These are phyloP conservation scores for Plutomurus gul DNA, from an alignment of 1,140 invertebrate genomes.

Conservation along the genomic window DNA sequence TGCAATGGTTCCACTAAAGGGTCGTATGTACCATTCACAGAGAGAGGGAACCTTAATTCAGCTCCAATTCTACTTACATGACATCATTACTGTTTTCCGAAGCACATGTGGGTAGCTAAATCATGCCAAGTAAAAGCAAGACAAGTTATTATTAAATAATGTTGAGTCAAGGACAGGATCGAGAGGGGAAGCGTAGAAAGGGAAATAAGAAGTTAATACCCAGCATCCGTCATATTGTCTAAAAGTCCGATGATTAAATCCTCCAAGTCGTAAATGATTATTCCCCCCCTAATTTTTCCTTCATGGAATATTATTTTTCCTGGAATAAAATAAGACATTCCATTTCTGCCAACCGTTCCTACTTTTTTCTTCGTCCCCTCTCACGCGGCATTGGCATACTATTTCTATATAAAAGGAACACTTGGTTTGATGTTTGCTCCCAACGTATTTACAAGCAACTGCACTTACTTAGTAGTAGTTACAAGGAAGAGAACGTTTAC, in stretches of 20 bases:
- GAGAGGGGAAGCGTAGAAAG: not conserved
- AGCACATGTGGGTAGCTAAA: no score
- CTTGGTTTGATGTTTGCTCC: no score
- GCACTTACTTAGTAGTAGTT: no score
- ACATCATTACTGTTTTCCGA: constrained; percentile 5
- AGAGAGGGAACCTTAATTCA: not conserved
- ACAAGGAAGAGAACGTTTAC: no score
- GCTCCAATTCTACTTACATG: not conserved
- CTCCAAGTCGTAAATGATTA: constrained; percentile 9
- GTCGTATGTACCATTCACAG: not conserved
- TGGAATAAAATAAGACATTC: not conserved
- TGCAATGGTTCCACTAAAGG: not conserved
- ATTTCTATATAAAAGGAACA: no score
- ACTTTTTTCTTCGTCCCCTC: not conserved
- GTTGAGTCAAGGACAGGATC: not conserved
- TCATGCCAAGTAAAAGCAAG: not conserved
- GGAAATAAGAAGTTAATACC: constrained; percentile 16
- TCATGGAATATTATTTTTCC: not conserved
- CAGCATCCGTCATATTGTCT: constrained; percentile 24
- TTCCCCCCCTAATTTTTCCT: constrained; percentile 23
- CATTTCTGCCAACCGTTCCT: not conserved
- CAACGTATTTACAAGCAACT: no score
- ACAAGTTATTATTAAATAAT: constrained; percentile 22
- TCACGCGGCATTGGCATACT: no score
- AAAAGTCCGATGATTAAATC: constrained; percentile 18